Base-by-base conservation (phyloP, 2,797 vertebrate species). In the Megaceryle alcyon region DNA sequence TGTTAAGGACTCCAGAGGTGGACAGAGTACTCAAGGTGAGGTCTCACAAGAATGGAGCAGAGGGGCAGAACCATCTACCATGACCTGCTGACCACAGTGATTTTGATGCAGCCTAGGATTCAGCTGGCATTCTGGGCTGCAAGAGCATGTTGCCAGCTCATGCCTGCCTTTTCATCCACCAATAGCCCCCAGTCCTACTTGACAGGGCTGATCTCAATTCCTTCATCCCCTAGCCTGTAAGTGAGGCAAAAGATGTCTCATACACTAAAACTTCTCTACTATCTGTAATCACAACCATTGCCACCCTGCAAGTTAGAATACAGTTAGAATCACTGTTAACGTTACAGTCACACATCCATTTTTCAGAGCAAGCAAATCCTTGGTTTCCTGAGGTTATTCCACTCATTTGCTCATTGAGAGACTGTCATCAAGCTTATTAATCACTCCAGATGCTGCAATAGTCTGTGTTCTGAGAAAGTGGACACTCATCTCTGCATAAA, bases 81-180 rank as follows among this genome's bases (percentile, higher is more conserved):
- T 15, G 26, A 28, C 26, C 49, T 26, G 26, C 49, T 51, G 49
- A 3, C 8, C 22, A n/a, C 0, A 1, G 14, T 56, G 6, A 22
- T 72, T 46, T 11, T 21, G 20, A 54, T 35, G 80, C 31, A 63
- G 57, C 4, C 18, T 19, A 31, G 31, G 17, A 37, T 14, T 8
- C 2, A 2, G 8, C 2, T 7, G 6, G 4, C 7, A 5, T 71
- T 90, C 48, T 53, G 48, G 68, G 20, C 37, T 71, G n/a, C 2
- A 5, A 63, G 12, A 4, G 0, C 17, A 26, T 17, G 7, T 31
- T 53, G n/a, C 13, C 0, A 1, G 13, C 31, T 53, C 8, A 29
- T 13, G 15, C n/a, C 12, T 33, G 56, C 28, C 11, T 73, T 73
- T 56, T 64, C 39, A n/a, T n/a, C 14, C 35, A 35, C 5, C 7